A percentile compares a stretch with the other conserved stretches of the same genome.
Conservation (phyloP, 35 echinoderm and acorn worm species). For the Strongylocentrotus purpuratus region DNA sequence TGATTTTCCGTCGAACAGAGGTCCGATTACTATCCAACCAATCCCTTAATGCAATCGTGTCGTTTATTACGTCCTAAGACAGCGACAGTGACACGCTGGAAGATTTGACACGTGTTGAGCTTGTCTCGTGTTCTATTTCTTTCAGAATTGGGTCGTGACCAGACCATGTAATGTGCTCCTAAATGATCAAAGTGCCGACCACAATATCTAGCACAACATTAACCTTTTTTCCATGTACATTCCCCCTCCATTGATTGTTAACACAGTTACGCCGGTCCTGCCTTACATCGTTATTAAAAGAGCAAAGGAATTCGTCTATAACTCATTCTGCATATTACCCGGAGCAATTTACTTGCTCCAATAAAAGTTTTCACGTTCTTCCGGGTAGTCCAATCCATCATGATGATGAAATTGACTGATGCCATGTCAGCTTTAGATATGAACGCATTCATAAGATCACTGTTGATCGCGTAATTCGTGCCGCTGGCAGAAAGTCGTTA, state of each 20-base stretch:
- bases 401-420: background rate
- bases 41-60: background rate
- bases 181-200: no score
- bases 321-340: background rate
- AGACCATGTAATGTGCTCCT: background rate
- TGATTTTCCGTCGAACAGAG: background rate
- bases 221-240: background rate
- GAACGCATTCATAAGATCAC: background rate
- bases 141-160: background rate
- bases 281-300: background rate
- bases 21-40: background rate
- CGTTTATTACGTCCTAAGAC: background rate
- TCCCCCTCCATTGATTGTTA: background rate
- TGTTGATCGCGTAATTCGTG: background rate
- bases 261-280: background rate
- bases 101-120: background rate
- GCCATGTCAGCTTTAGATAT: background rate
- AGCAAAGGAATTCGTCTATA: background rate
- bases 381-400: background rate
- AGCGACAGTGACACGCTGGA: background rate
- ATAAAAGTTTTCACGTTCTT: background rate
- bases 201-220: background rate
- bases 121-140: background rate
- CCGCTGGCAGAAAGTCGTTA: no score
- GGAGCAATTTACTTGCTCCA: background rate